Conservation (phyloP, 2,888 invertebrate genomes). For the Julus scandinavius region DNA sequence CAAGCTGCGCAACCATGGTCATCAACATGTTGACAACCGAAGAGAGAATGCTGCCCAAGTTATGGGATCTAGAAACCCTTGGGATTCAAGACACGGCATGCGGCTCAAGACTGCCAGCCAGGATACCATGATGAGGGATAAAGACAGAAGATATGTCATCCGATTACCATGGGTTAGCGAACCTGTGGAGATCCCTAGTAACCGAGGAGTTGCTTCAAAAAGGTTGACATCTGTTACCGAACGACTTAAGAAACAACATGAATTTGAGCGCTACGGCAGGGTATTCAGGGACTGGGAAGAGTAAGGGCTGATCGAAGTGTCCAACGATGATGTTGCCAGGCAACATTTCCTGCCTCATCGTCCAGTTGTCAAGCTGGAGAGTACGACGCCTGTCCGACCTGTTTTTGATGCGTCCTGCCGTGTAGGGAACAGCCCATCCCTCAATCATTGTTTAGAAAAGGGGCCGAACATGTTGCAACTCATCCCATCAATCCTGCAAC, state of each 20-base stretch:
- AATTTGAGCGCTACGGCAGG: not conserved
- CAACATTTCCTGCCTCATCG: not conserved
- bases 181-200: not conserved
- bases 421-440: not conserved
- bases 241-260: not conserved
- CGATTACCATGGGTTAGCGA: not conserved
- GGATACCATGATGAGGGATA: not conserved
- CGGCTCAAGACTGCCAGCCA: not conserved
- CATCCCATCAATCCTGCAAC: not conserved
- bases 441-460: constrained; percentile 18
- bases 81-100: not conserved
- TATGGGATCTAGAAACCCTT: not conserved
- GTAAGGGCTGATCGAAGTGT: not conserved
- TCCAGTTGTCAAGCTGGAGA: not conserved
- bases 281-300: not conserved
- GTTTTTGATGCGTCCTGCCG: constrained; percentile 29
- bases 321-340: not conserved
- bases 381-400: not conserved
- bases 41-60: not conserved
- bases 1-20: not conserved
- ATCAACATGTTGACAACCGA: not conserved
- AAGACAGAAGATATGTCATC: not conserved
- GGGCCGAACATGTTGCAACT: not conserved
- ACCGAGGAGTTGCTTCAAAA: not conserved
- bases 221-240: not conserved